A percentile compares a stretch with the other conserved stretches of the same genome.
Evolutionary conservation across 2,888 invertebrate species (phyloP).

Genomic region (Osedax frankpressi): DNA sequence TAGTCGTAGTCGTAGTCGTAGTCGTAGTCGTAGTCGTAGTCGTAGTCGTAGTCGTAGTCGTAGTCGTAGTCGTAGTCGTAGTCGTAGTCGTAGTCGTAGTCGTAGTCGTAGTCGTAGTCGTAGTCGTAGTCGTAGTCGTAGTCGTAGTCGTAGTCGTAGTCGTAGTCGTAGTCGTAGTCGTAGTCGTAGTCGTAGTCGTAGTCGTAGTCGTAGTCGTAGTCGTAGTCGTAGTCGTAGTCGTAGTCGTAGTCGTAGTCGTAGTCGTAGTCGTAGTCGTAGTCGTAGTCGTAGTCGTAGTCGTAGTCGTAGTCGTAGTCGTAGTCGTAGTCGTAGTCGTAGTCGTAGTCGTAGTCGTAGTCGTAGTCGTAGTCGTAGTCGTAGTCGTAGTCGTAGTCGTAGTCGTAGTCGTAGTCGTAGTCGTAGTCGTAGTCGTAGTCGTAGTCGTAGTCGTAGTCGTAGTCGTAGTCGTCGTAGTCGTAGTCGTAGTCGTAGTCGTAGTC

Average conservation of each 20-base stretch:
- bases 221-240: conserved; percentile 15
- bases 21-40: not conserved
- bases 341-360: not conserved
- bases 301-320: not conserved
- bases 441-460: not conserved
- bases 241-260: conserved; percentile 11
- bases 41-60: not conserved
- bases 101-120: not conserved
- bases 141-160: not conserved
- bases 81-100: not conserved
- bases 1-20: not conserved
- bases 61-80: not conserved
- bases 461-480: not conserved
- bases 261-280: not conserved
- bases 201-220: conserved; percentile 11
- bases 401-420: not conserved
- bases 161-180: not conserved
- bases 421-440: not conserved
- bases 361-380: not conserved
- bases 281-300: not conserved
- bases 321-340: not conserved
- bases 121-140: not conserved
- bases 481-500: not conserved
- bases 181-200: conserved; percentile 5
- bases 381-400: not conserved